Conservation (phyloP, 1,140 invertebrate genomes). For the Phymastichus coffea region DNA sequence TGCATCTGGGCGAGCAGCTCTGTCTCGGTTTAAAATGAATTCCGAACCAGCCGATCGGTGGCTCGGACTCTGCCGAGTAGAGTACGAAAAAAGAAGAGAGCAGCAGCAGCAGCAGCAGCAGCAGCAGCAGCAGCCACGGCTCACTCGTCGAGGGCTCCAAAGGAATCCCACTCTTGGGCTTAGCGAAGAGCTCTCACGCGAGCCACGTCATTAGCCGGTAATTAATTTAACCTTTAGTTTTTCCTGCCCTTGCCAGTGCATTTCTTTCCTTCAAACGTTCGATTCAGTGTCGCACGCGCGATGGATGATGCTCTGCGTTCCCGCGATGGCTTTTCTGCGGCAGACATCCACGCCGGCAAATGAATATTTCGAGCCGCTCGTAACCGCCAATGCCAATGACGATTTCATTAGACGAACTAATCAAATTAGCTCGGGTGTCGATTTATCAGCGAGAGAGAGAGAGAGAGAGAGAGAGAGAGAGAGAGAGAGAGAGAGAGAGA, state of each 20-base stretch:
- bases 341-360: too few species aligned
- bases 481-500: background rate
- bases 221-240: conserved; percentile 51
- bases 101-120: background rate
- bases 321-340: background rate
- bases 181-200: too few species aligned
- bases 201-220: conserved; percentile 46
- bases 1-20: background rate
- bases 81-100: conserved; percentile 8
- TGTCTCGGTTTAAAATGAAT: background rate
- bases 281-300: background rate
- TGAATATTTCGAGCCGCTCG: too few species aligned
- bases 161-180: too few species aligned
- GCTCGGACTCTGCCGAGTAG: conserved; percentile 13
- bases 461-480: background rate
- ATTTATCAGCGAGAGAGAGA: background rate
- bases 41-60: conserved; percentile 23
- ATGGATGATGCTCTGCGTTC: background rate
- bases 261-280: too few species aligned
- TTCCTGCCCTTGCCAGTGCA: conserved; percentile 18
- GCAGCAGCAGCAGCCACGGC: background rate
- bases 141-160: too few species aligned
- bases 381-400: too few species aligned
- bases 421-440: too few species aligned
- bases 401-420: too few species aligned